A percentile compares a stretch with the other conserved stretches of the same genome.
Conservation (phyloP, 2,113 vertebrate species). For the Corydoras sp. region DNA sequence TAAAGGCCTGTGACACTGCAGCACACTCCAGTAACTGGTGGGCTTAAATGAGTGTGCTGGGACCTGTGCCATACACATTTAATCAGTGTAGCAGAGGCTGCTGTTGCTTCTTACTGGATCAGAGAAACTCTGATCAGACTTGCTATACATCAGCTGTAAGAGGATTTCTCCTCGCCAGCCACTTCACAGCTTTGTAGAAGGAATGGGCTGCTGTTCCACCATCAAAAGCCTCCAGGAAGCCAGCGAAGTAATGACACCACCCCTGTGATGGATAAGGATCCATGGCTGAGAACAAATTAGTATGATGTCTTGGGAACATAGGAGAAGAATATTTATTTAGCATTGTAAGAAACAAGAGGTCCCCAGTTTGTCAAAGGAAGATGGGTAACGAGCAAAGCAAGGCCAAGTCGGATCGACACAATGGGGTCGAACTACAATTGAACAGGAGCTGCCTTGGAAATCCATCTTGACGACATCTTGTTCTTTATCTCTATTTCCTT, state of each 20-base stretch:
- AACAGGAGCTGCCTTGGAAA: neutral
- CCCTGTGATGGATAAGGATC: constrained; percentile 15
- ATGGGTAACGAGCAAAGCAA: no score
- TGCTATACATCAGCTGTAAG: no score
- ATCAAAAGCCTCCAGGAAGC: no score
- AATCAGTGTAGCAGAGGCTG: constrained; percentile 32
- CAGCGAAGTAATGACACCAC: no score
- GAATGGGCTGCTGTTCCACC: no score
- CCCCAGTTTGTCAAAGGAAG: constrained; percentile 8
- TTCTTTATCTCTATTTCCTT: constrained; percentile 8
- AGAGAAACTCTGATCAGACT: no score
- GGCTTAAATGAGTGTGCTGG: constrained; percentile 4
- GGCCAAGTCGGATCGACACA: no score
- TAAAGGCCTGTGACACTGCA: constrained; percentile 8
- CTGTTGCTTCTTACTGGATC: constrained; percentile 26
- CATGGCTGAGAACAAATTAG: constrained; percentile 20
- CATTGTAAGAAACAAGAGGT: constrained; percentile 9
- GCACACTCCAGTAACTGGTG: neutral
- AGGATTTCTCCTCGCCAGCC: no score
- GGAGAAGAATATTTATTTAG: constrained; percentile 24
- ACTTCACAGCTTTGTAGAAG: no score
- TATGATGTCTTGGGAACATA: constrained; percentile 6
- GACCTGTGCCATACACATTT: constrained; percentile 22
- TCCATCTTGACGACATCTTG: constrained; percentile 24
- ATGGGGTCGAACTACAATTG: neutral